Evolutionary conservation across 2,888 invertebrate genomes (phyloP).

Genomic region (Scaptomyza flava): DNA sequence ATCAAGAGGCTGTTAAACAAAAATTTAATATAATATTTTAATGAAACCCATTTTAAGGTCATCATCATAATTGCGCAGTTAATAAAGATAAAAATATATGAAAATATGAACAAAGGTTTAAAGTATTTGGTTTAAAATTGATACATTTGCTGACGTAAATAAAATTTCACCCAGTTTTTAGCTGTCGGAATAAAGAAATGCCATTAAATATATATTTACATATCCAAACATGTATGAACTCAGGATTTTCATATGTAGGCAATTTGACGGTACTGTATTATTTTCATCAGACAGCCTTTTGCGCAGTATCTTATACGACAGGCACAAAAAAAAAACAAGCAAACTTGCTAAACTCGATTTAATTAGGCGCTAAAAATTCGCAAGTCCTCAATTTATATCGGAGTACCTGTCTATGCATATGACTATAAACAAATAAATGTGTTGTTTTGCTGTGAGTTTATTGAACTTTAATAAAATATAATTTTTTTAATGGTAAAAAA

Average conservation of each 20-base stretch:
- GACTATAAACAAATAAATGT: constrained; percentile 17
- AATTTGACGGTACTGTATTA: neutral
- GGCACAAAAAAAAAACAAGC: constrained; percentile 3
- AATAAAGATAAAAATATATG: neutral
- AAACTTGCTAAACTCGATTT: constrained; percentile 68
- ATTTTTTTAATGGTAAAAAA: neutral
- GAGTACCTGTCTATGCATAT: constrained; percentile 4
- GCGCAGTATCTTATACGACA: constrained; percentile 28
- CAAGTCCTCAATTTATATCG: constrained; percentile 20
- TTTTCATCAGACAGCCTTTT: constrained; percentile 4
- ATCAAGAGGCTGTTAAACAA: too few relatives aligned
- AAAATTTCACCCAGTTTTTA: neutral
- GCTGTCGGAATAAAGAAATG: neutral
- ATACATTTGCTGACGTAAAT: neutral
- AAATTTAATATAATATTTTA: too few relatives aligned
- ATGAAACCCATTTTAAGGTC: too few relatives aligned
- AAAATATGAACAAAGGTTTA: neutral
- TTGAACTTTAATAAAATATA: constrained; percentile 49
- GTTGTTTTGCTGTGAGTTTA: constrained; percentile 45
- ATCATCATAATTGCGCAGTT: neutral
- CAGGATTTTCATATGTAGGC: neutral
- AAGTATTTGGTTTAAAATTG: neutral
- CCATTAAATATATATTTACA: neutral
- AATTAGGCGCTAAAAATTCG: constrained; percentile 57
- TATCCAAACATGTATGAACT: neutral